Evolutionary conservation across 2,113 vertebrate genomes (phyloP).

Genomic region (Poicephalus gulielmi): DNA sequence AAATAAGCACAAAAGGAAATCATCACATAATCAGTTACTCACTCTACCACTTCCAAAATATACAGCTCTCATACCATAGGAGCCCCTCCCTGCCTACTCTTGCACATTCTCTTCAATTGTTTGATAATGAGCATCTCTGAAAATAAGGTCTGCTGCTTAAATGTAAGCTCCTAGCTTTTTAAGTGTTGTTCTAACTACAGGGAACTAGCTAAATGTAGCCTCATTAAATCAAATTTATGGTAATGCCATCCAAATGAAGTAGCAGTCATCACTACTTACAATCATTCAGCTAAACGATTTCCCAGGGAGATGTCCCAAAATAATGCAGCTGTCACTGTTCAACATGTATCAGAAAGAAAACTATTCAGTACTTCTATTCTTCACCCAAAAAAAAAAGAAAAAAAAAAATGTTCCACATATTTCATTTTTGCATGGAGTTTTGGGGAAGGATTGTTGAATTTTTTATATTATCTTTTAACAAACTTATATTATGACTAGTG

Average conservation of each 20-base stretch:
- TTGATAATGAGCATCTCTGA: not conserved
- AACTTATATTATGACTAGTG: not conserved
- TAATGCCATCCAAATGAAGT: conserved; percentile 70
- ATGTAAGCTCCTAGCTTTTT: conserved; percentile 28
- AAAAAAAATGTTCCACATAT: not conserved
- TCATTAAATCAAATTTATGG: conserved; percentile 69
- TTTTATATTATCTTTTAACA: not conserved
- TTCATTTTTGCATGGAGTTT: not conserved
- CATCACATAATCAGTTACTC: not conserved
- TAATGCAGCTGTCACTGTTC: conserved; percentile 59
- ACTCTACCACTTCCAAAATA: not conserved
- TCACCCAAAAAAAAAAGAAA: not conserved
- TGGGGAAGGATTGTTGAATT: not conserved
- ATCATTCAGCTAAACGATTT: conserved; percentile 70
- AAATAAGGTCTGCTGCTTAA: not conserved
- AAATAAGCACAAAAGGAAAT: not conserved
- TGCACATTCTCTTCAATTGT: not conserved
- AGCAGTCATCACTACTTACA: conserved; percentile 68
- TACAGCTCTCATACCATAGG: not conserved
- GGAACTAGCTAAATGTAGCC: conserved; percentile 63
- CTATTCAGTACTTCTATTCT: not conserved
- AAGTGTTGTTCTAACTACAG: conserved; percentile 59
- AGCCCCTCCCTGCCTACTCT: not conserved
- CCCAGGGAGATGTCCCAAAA: conserved; percentile 64
- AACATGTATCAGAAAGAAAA: not conserved